Evolutionary conservation across 1,140 invertebrate genomes (phyloP).

Genomic region (Carcinoscorpius rotundicauda): DNA sequence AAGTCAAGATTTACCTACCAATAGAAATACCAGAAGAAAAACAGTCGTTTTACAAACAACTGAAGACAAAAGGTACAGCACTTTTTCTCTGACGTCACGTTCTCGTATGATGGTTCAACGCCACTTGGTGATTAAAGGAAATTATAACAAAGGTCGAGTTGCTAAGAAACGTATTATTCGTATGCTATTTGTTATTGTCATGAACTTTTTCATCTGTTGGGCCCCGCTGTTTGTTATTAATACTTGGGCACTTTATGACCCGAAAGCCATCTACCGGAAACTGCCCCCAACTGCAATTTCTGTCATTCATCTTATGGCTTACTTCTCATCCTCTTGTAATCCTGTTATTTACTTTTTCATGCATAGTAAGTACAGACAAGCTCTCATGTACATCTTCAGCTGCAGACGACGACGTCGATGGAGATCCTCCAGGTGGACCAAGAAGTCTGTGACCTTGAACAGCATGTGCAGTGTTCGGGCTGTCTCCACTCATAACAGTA

Average conservation of each 20-base stretch:
- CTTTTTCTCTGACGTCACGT: too few relatives aligned
- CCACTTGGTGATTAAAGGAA: too few relatives aligned
- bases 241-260: slow-evolving; percentile 35
- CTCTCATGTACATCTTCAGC: slow-evolving; percentile 8
- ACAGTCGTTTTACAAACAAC: too few relatives aligned
- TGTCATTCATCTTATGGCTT: slow-evolving; percentile 37
- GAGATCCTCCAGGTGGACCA: background rate
- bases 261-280: slow-evolving; percentile 22
- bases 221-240: slow-evolving; percentile 39
- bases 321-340: slow-evolving; percentile 40
- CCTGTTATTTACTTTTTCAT: slow-evolving; percentile 44
- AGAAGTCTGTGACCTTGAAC: slow-evolving; percentile 13
- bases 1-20: too few relatives aligned
- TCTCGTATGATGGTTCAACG: too few relatives aligned
- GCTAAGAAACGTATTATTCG: slow-evolving; percentile 37
- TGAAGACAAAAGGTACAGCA: too few relatives aligned
- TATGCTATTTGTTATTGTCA: slow-evolving; percentile 41
- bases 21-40: too few relatives aligned
- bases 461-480: slow-evolving; percentile 14
- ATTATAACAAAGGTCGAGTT: slow-evolving; percentile 23
- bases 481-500: background rate
- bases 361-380: slow-evolving; percentile 38
- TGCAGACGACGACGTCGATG: slow-evolving; percentile 11
- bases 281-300: slow-evolving; percentile 28
- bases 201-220: slow-evolving; percentile 45